Evolutionary conservation across 2,888 invertebrate genomes (phyloP).

Genomic region (Glomeris marginata): DNA sequence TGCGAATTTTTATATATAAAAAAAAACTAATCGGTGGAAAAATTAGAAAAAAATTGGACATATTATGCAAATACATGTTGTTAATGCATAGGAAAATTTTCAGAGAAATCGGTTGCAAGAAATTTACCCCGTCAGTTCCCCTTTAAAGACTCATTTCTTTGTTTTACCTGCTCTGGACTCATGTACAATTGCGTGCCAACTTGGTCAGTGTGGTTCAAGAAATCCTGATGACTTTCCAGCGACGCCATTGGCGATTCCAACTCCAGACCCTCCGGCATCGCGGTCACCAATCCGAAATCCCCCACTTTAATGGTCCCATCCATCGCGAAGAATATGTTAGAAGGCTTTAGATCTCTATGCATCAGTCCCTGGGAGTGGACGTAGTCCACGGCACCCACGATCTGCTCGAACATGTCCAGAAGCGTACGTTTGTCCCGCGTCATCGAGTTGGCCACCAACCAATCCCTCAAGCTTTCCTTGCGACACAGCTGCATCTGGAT

Average conservation of each 20-base stretch:
- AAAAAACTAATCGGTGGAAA: too few relatives aligned
- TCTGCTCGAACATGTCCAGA: conserved; percentile 66
- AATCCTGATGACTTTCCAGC: neutral
- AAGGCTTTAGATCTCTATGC: conserved; percentile 90
- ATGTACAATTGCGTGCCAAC: conserved; percentile 90
- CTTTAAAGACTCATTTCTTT: too few relatives aligned
- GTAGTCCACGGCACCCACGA: conserved; percentile 87
- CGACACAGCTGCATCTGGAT: conserved; percentile 97
- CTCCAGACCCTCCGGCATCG: conserved; percentile 44
- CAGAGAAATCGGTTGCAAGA: too few relatives aligned
- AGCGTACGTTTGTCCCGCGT: conserved; percentile 29
- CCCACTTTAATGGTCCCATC: conserved; percentile 89
- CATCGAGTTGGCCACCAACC: conserved; percentile 46
- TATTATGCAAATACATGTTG: too few relatives aligned
- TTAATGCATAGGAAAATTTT: too few relatives aligned
- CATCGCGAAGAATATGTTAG: conserved; percentile 82
- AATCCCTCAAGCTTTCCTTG: conserved; percentile 75
- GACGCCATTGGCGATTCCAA: too few relatives aligned
- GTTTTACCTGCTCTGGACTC: conserved; percentile 89
- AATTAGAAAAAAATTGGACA: too few relatives aligned
- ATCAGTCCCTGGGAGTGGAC: conserved; percentile 84
- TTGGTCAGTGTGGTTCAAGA: conserved; percentile 37
- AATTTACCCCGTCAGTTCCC: too few relatives aligned
- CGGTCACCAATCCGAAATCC: conserved; percentile 95
- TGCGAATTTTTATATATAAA: too few relatives aligned